Conservation (phyloP, 2,888 invertebrate species). For the Allophyes oxyacanthae region DNA sequence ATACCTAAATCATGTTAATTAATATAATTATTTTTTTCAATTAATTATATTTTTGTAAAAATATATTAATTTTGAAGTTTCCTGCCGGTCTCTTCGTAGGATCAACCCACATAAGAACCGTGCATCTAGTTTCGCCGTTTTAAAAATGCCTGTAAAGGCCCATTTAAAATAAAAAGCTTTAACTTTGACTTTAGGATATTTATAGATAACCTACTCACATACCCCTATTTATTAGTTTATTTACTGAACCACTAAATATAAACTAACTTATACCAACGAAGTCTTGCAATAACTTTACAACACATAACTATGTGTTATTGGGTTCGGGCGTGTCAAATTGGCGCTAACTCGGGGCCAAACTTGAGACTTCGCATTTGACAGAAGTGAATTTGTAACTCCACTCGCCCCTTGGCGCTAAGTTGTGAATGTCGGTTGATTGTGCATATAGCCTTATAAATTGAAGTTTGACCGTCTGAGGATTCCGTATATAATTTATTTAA, state of each 20-base stretch:
- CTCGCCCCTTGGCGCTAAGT: constrained; percentile 65
- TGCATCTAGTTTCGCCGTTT: too few relatives aligned
- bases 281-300: constrained; percentile 56
- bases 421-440: constrained; percentile 83
- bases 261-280: constrained; percentile 47
- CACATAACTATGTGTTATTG: constrained; percentile 66
- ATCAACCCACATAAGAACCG: too few relatives aligned
- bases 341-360: constrained; percentile 67
- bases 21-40: too few relatives aligned
- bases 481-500: constrained; percentile 44
- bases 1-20: too few relatives aligned
- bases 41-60: too few relatives aligned
- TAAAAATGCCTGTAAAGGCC: too few relatives aligned
- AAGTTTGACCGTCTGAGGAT: constrained; percentile 32
- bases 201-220: too few relatives aligned
- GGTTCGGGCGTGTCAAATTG: constrained; percentile 78
- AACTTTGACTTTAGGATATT: too few relatives aligned
- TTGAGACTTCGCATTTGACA: constrained; percentile 68
- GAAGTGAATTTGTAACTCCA: constrained; percentile 75
- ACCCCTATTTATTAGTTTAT: constrained; percentile 22
- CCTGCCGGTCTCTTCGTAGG: too few relatives aligned
- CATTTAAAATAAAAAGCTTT: too few relatives aligned
- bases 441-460: constrained; percentile 57
- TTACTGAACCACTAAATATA: constrained; percentile 40
- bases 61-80: too few relatives aligned